Percentiles rank a stretch among this genome's conserved stretches.
Evolutionary conservation across 1,140 invertebrate genomes (phyloP).

Genomic region (Aphelinus atriplicis): DNA sequence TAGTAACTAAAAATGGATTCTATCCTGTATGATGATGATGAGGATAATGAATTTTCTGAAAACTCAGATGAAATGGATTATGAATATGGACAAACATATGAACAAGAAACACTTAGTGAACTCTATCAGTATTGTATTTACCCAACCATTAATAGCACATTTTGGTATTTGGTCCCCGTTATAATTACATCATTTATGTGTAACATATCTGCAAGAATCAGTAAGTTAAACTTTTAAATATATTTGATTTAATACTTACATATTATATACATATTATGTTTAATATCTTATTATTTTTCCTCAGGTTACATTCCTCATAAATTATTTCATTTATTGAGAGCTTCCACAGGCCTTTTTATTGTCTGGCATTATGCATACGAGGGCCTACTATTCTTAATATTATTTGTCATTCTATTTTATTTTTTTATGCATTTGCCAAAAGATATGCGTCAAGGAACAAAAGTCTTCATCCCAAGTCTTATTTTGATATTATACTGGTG

Average conservation of each 20-base stretch:
- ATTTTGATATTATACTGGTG: constrained; percentile 60
- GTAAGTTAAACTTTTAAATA: constrained; percentile 44
- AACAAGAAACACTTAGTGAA: constrained; percentile 52
- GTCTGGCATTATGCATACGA: constrained; percentile 57
- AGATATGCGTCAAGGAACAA: constrained; percentile 43
- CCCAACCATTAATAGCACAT: constrained; percentile 54
- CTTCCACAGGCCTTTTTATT: constrained; percentile 52
- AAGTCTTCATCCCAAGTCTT: constrained; percentile 56
- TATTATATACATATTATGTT: constrained; percentile 12
- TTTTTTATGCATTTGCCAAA: constrained; percentile 49
- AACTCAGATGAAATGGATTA: constrained; percentile 51
- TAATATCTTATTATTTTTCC: constrained; percentile 28
- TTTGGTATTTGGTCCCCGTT: constrained; percentile 53
- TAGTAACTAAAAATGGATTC: constrained; percentile 42
- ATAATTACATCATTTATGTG: constrained; percentile 51
- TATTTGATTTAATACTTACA: constrained; percentile 14
- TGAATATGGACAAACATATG: constrained; percentile 48
- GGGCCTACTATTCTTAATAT: constrained; percentile 53
- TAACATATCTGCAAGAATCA: constrained; percentile 51
- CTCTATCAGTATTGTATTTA: constrained; percentile 55
- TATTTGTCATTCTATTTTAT: constrained; percentile 54
- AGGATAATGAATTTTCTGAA: constrained; percentile 49
- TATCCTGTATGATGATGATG: constrained; percentile 53
- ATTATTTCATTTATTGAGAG: constrained; percentile 52
- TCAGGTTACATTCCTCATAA: constrained; percentile 46